Evolutionary conservation across 2,888 invertebrate genomes (phyloP).

Genomic region (Philopedon plagiatum): DNA sequence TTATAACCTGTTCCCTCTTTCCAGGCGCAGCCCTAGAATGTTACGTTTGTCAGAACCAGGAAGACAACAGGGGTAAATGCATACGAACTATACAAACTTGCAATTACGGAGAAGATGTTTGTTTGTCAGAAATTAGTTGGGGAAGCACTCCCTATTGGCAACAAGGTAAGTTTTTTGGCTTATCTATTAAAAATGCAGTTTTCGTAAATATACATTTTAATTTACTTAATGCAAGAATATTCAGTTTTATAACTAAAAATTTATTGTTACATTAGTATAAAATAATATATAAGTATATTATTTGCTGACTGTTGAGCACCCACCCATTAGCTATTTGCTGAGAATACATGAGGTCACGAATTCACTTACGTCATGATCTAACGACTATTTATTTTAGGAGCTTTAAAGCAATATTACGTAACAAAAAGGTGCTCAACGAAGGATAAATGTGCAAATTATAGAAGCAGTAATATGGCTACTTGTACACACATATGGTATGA

Average conservation of each 20-base stretch:
- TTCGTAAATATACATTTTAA: too few species aligned
- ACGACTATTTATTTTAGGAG: slow-evolving; percentile 70
- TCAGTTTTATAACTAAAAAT: too few species aligned
- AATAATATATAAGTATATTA: too few species aligned
- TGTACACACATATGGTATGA: slow-evolving; percentile 96
- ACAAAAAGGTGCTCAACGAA: slow-evolving; percentile 91
- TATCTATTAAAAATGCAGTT: too few species aligned
- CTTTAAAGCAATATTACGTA: slow-evolving; percentile 93
- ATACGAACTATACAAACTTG: slow-evolving; percentile 92
- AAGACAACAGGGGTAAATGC: slow-evolving; percentile 93
- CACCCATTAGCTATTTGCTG: too few species aligned
- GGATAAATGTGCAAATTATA: slow-evolving; percentile 81
- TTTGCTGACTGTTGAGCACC: too few species aligned
- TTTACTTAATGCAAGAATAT: too few species aligned
- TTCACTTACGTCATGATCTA: too few species aligned
- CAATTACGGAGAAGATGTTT: slow-evolving; percentile 88
- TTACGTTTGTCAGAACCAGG: slow-evolving; percentile 95
- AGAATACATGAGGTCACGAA: too few species aligned
- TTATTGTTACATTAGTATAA: too few species aligned
- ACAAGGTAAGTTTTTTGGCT: slow-evolving; percentile 73
- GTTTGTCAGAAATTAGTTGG: slow-evolving; percentile 93
- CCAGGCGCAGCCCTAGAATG: slow-evolving; percentile 86
- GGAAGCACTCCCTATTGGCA: slow-evolving; percentile 97
- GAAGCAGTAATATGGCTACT: slow-evolving; percentile 80
- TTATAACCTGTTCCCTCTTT: slow-evolving; percentile 38